Evolutionary conservation across 2,113 vertebrate species (phyloP).

Genomic region (Eulemur macaco): DNA sequence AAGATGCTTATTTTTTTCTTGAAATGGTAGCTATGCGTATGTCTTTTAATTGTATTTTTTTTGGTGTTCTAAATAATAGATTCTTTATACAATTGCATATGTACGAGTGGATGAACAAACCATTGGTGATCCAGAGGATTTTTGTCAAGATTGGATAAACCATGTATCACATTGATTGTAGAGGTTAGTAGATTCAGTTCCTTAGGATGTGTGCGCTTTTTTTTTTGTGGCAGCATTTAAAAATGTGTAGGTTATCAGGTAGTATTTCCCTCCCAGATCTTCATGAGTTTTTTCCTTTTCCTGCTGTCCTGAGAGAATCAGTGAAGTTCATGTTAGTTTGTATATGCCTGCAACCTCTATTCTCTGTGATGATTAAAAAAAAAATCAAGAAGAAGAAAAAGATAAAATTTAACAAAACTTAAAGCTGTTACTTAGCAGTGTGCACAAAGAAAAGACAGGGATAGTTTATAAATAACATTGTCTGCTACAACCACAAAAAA

Average conservation of each 20-base stretch:
- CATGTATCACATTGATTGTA: constrained; percentile 82
- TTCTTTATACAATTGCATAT: constrained; percentile 81
- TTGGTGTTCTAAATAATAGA: constrained; percentile 80
- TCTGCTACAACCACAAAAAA: not conserved
- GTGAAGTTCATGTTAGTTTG: constrained; percentile 54
- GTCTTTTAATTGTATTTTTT: constrained; percentile 78
- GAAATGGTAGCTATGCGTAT: constrained; percentile 62
- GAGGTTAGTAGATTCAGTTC: constrained; percentile 81
- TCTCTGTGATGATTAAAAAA: constrained; percentile 44
- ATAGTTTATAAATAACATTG: not conserved
- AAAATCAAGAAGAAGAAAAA: constrained; percentile 37
- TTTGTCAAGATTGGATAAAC: constrained; percentile 82
- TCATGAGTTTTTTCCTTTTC: constrained; percentile 19
- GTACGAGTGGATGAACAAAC: constrained; percentile 79
- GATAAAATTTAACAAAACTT: not conserved
- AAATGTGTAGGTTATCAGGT: constrained; percentile 54
- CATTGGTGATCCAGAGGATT: constrained; percentile 79
- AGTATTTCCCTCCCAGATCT: not conserved
- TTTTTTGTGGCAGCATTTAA: constrained; percentile 55
- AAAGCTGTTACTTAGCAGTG: not conserved
- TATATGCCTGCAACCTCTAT: constrained; percentile 48
- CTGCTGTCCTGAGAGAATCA: constrained; percentile 26
- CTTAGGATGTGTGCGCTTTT: constrained; percentile 70
- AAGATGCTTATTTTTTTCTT: constrained; percentile 64
- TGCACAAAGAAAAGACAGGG: not conserved